These are phyloP conservation scores for Harpalus rubripes DNA, from an alignment of 2,888 invertebrate species.

Conservation along the genomic window DNA sequence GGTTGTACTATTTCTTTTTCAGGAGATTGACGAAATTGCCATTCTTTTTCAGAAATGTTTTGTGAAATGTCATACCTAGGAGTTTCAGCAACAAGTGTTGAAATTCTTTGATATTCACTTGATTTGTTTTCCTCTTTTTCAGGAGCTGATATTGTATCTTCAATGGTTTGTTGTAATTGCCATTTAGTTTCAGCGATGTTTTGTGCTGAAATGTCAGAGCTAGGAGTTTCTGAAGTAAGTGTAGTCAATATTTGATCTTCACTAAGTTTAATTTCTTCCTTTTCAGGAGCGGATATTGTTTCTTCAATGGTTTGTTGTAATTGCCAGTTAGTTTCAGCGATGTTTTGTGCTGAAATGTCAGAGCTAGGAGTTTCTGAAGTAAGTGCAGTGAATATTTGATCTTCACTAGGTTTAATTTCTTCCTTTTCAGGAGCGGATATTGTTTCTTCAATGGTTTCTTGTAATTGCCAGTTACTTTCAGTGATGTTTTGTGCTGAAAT, in stretches of 20 bases:
- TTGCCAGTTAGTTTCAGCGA: slow-evolving; percentile 6
- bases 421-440: too few species aligned
- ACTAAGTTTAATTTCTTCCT: slow-evolving; percentile 3
- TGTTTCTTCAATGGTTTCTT: too few species aligned
- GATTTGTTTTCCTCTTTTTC: background rate
- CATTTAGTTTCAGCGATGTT: slow-evolving; percentile 70
- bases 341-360: slow-evolving; percentile 68
- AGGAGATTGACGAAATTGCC: slow-evolving; percentile 69
- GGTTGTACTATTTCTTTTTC: background rate
- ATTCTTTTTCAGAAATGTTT: slow-evolving; percentile 70
- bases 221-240: slow-evolving; percentile 64
- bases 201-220: slow-evolving; percentile 69
- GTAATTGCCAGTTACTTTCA: background rate
- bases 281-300: background rate
- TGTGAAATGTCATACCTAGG: slow-evolving; percentile 69
- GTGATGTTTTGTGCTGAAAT: slow-evolving; percentile 65
- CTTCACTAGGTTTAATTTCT: too few species aligned
- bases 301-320: background rate
- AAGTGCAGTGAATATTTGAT: slow-evolving; percentile 52
- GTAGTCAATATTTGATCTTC: slow-evolving; percentile 50
- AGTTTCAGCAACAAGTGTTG: slow-evolving; percentile 60
- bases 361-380: slow-evolving; percentile 67
- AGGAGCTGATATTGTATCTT: background rate
- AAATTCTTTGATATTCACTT: slow-evolving; percentile 51
- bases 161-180: slow-evolving; percentile 63